Base-by-base conservation (phyloP, 2,888 invertebrate genomes). In the Folsomia manolachei region DNA sequence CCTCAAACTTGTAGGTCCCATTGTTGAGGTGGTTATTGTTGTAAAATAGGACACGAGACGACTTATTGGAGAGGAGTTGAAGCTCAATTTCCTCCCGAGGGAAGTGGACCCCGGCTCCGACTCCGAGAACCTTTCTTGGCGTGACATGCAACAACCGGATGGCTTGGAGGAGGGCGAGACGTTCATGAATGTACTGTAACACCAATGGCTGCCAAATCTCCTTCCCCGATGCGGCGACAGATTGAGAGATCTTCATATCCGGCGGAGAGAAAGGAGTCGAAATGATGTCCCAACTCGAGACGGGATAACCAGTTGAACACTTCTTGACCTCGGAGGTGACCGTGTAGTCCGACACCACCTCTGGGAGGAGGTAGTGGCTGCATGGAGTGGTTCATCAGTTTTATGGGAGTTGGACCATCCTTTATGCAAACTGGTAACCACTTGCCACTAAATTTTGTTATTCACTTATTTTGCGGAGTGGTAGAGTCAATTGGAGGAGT, bases 101-200 rank as follows among this genome's bases (percentile, higher is more conserved):
- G 24, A 27, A 27, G 52, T 56, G 53, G 25, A 56, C 73, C 61
- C 69, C n/a, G 2, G 14, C 14, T 2, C 14, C 53, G 11, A 27
- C 27, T 25, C 26, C 64, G n/a, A 1, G 62, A 23, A 7, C n/a
- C 4, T 7, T 11, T n/a, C 9, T 7, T 4, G n/a, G 60, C 9
- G 60, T 60, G 9, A 60, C 21, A 23, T 78, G 76, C 23, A 78
- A 72, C 63, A 78, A 74, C 65, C 78, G 71, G n/a, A 76, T 72
- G 24, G 77, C 78, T 72, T 78, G 77, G 66, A 80, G 80, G 27
- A 80, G 69, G 27, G 73, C 74, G 51, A 80, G 72, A 56, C 77
- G 74, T 73, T 80, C 80, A 63, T 78, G 80, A 51, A 80, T 75
- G 70, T 80, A n/a, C 80, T 9, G 67, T 67, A 14, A 80, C 76